Percentiles rank a stretch among this genome's conserved stretches.
Evolutionary conservation across 2,113 vertebrate genomes (phyloP).

Genomic region (Myrmecobius fasciatus): DNA sequence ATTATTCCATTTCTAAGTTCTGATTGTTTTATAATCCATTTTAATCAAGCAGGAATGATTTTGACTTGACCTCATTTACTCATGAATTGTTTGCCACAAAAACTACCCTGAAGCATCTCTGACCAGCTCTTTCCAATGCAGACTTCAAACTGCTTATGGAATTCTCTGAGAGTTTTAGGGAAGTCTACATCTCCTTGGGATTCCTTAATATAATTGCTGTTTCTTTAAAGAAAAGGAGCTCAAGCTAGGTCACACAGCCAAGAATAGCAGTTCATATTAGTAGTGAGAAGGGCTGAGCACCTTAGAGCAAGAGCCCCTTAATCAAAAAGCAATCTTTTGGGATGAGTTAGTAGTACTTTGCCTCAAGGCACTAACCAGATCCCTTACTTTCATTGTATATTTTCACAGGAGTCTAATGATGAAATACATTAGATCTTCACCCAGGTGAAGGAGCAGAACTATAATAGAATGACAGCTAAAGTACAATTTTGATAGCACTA

Average conservation of each 20-base stretch:
- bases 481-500: slow-evolving; percentile 27
- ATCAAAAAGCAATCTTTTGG: slow-evolving; percentile 82
- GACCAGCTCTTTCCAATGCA: not conserved
- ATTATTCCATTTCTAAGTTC: slow-evolving; percentile 34
- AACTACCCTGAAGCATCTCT: slow-evolving; percentile 40
- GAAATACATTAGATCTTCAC: slow-evolving; percentile 71
- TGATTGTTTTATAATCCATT: slow-evolving; percentile 22
- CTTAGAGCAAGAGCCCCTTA: slow-evolving; percentile 73
- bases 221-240: slow-evolving; percentile 74
- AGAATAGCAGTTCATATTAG: slow-evolving; percentile 75
- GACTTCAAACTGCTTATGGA: slow-evolving; percentile 61
- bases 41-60: slow-evolving; percentile 48
- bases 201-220: slow-evolving; percentile 74
- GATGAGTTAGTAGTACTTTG: slow-evolving; percentile 79
- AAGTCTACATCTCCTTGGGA: slow-evolving; percentile 64
- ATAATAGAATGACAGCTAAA: slow-evolving; percentile 56
- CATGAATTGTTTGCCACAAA: slow-evolving; percentile 28
- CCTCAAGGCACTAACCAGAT: slow-evolving; percentile 70
- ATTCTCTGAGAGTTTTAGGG: slow-evolving; percentile 61
- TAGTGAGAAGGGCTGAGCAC: slow-evolving; percentile 66
- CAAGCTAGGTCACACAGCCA: slow-evolving; percentile 68
- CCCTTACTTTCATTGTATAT: slow-evolving; percentile 73
- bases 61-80: slow-evolving; percentile 20
- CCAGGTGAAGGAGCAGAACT: slow-evolving; percentile 50
- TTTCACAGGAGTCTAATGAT: slow-evolving; percentile 74